These are phyloP conservation scores for Drosophila prolongata DNA, from an alignment of 2,888 invertebrate species.

Conservation along the genomic window DNA sequence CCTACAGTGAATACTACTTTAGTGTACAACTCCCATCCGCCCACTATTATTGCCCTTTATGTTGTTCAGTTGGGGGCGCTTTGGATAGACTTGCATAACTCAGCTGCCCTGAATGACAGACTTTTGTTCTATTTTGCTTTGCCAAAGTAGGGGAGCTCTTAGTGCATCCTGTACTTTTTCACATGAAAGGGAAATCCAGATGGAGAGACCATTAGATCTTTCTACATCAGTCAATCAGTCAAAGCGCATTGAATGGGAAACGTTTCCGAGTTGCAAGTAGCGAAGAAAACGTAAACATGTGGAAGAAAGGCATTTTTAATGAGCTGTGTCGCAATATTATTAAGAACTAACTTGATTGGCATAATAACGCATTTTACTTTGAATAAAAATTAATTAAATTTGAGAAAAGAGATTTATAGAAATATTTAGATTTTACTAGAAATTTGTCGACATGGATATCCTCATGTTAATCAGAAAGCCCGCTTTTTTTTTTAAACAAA, in stretches of 20 bases:
- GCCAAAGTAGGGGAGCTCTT: constrained; percentile 5
- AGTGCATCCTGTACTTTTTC: constrained; percentile 14
- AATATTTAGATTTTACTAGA: too few species aligned
- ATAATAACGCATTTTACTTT: too few species aligned
- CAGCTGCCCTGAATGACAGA: constrained; percentile 14
- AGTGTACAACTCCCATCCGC: neutral
- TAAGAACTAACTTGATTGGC: neutral
- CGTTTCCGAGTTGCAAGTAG: neutral
- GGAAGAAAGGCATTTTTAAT: too few species aligned
- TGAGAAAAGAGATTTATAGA: too few species aligned
- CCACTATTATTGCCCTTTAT: constrained; percentile 26
- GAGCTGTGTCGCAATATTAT: too few species aligned
- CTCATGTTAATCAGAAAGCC: too few species aligned
- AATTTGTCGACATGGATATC: too few species aligned
- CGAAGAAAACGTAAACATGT: neutral
- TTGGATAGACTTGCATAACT: constrained; percentile 23
- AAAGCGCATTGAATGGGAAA: constrained; percentile 53
- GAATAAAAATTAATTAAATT: too few species aligned
- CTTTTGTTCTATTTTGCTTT: constrained; percentile 11
- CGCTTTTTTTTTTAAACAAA: too few species aligned
- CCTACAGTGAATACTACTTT: constrained; percentile 2
- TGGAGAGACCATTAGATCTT: constrained; percentile 1
- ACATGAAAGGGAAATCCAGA: neutral
- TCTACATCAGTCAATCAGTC: constrained; percentile 38
- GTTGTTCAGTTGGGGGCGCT: constrained; percentile 2